Percentiles rank a stretch among this genome's conserved stretches.
phyloP scores from a whole-genome alignment of 2,888 invertebrate species.

The Pinctada fucata region DNA sequence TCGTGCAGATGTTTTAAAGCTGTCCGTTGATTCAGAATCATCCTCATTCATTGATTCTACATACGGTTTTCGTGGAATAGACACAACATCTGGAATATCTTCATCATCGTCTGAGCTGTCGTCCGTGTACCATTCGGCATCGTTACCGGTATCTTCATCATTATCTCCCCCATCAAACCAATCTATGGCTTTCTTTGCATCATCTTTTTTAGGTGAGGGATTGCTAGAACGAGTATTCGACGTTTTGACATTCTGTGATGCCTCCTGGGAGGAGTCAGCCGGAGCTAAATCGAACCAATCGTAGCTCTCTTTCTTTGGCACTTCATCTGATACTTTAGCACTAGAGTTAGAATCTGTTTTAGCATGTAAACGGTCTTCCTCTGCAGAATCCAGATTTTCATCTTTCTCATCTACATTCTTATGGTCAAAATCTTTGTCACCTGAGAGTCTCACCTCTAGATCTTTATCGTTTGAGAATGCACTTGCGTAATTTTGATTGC shows the following conservation, averaged over 20 bases:
- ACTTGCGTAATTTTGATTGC: no score
- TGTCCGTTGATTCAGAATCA: constrained; percentile 15
- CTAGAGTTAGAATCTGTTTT: background rate
- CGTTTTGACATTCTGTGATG: background rate
- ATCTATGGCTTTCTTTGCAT: background rate
- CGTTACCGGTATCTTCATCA: constrained; percentile 15
- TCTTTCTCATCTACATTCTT: no score
- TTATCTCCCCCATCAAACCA: constrained; percentile 11
- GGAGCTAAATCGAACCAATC: constrained; percentile 2
- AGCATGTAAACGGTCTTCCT: background rate
- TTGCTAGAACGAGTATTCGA: background rate
- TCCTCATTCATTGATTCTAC: background rate
- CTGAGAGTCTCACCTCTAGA: no score
- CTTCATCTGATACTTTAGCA: background rate
- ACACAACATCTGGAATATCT: background rate
- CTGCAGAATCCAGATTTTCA: no score
- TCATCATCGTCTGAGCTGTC: constrained; percentile 22
- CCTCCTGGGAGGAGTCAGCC: no score
- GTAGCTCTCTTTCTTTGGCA: background rate
- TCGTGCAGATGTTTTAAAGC: background rate
- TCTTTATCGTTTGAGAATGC: no score
- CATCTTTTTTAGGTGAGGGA: background rate
- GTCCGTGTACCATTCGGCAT: background rate
- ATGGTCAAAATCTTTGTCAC: no score
- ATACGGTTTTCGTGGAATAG: background rate